These are phyloP conservation scores for Odontothrips loti DNA, from an alignment of 2,888 invertebrate species.

Conservation along the genomic window DNA sequence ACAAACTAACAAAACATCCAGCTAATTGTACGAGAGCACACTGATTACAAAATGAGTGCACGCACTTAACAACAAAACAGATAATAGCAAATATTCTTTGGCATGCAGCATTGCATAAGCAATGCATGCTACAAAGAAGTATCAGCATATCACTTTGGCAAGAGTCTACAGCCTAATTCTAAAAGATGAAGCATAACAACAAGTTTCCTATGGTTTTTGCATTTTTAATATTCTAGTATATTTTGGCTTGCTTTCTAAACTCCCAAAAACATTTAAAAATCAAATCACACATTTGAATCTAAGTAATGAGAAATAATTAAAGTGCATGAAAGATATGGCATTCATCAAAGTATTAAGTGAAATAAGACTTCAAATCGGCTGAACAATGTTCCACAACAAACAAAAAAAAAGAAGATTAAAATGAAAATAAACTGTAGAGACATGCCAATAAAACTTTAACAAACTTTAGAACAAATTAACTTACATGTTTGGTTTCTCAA, in stretches of 20 bases:
- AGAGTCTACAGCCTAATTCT: slow-evolving; percentile 1
- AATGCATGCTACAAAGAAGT: not conserved
- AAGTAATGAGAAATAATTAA: slow-evolving; percentile 3
- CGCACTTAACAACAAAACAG: not conserved
- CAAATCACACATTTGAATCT: not conserved
- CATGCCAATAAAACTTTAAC: not conserved
- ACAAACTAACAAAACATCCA: slow-evolving; percentile 22
- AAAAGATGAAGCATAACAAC: not conserved
- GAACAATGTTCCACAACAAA: slow-evolving; percentile 5
- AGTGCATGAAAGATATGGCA: slow-evolving; percentile 13
- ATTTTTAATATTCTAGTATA: no score
- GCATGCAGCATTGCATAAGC: slow-evolving; percentile 13
- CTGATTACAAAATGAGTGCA: not conserved
- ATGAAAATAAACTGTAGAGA: slow-evolving; percentile 1
- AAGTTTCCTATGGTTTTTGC: not conserved
- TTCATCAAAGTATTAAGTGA: not conserved
- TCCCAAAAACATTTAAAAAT: not conserved
- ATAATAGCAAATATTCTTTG: not conserved
- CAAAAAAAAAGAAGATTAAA: not conserved
- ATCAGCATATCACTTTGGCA: not conserved
- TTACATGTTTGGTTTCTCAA: slow-evolving; percentile 34
- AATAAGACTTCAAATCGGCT: not conserved
- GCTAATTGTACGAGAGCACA: not conserved
- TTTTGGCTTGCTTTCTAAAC: not conserved
- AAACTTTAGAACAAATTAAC: not conserved